Percentiles rank a stretch among this genome's conserved stretches.
These are phyloP conservation scores for Hoplias malabaricus DNA, from an alignment of 2,113 vertebrate species.

Conservation along the genomic window DNA sequence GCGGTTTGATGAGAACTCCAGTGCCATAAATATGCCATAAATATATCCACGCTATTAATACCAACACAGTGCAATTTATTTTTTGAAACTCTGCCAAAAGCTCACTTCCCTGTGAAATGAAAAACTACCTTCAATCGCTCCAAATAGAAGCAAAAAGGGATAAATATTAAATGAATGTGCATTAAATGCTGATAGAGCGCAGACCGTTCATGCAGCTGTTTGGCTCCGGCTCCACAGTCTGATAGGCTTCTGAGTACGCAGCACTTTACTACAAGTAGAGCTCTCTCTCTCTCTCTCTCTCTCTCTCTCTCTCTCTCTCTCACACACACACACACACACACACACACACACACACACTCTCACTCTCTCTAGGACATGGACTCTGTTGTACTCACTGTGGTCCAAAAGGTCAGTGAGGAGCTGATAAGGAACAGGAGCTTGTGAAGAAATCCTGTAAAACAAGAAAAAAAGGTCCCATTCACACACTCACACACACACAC, in stretches of 20 bases:
- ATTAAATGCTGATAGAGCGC: not conserved
- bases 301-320: not conserved
- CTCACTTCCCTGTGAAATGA: conserved; percentile 3
- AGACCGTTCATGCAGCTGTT: not conserved
- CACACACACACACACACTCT: not conserved
- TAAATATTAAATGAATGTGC: conserved; percentile 11
- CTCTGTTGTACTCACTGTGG: conserved; percentile 16
- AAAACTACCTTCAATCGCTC: not conserved
- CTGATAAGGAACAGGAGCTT: conserved; percentile 33
- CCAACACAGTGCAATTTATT: conserved; percentile 3
- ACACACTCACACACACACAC: not conserved
- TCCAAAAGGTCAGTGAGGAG: conserved; percentile 37
- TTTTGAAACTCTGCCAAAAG: conserved; percentile 23
- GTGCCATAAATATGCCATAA: not conserved
- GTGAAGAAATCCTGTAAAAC: conserved; percentile 21
- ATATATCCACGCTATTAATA: conserved; percentile 21
- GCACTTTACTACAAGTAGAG: not conserved
- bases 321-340: not conserved
- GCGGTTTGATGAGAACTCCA: conserved; percentile 13
- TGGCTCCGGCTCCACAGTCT: not conserved
- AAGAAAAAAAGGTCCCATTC: not conserved
- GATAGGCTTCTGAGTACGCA: not conserved
- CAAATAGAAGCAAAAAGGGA: not conserved
- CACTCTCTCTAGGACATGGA: conserved; percentile 4
- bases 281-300: not conserved